A percentile compares a stretch with the other conserved stretches of the same genome.
Conservation (phyloP, 2,888 invertebrate genomes). For the Eulithis testata region DNA sequence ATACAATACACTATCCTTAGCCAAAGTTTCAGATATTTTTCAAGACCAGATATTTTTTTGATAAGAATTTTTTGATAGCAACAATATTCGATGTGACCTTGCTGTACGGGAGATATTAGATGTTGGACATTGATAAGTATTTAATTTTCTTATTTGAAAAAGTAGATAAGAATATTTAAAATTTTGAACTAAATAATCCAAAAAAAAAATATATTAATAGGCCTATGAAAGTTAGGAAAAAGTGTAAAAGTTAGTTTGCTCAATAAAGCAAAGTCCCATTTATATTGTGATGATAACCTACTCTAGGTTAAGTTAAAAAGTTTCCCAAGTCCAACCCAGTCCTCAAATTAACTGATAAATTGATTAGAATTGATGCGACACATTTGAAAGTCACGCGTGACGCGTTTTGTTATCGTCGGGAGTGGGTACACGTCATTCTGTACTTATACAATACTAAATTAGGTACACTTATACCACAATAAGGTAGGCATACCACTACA, state of each 20-base stretch:
- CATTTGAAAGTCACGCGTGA: slow-evolving; percentile 22
- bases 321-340: too few relatives aligned
- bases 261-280: too few relatives aligned
- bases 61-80: slow-evolving; percentile 17
- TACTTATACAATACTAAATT: not conserved
- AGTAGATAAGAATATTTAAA: too few relatives aligned
- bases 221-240: too few relatives aligned
- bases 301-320: too few relatives aligned
- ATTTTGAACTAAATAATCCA: too few relatives aligned
- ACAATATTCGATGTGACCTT: not conserved
- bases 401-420: slow-evolving; percentile 22
- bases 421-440: slow-evolving; percentile 13
- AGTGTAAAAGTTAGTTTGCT: too few relatives aligned
- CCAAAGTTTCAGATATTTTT: too few relatives aligned
- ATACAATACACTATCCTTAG: not conserved
- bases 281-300: too few relatives aligned
- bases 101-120: slow-evolving; percentile 3
- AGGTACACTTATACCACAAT: slow-evolving; percentile 2
- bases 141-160: not conserved
- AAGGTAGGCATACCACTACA: not conserved
- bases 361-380: slow-evolving; percentile 10
- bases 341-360: not conserved
- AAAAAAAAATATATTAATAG: too few relatives aligned
- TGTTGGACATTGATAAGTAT: not conserved
- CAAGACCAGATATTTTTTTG: not conserved